Percentiles rank a stretch among this genome's conserved stretches.
Evolutionary conservation across 2,113 vertebrate genomes (phyloP).

Genomic region (Azemiops feae): DNA sequence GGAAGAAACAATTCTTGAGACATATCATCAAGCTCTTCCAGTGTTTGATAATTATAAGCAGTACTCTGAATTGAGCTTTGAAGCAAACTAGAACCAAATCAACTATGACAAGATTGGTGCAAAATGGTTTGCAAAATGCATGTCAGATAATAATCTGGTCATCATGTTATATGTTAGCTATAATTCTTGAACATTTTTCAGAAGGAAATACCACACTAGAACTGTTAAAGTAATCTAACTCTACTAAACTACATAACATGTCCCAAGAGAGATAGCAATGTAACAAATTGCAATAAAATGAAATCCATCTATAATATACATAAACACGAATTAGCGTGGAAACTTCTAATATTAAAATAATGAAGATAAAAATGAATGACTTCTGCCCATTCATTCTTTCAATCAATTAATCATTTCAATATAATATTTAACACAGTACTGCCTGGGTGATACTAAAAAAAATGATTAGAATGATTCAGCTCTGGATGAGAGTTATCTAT

Average conservation of each 20-base stretch:
- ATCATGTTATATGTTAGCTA: neutral
- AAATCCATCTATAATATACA: neutral
- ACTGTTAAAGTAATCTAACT: neutral
- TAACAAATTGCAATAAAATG: neutral
- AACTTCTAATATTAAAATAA: neutral
- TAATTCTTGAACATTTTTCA: neutral
- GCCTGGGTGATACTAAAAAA: neutral
- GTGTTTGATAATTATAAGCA: neutral
- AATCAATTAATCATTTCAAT: neutral
- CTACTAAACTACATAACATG: neutral
- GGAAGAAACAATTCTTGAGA: neutral
- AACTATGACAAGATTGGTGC: neutral
- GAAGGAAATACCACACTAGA: neutral
- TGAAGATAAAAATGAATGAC: neutral
- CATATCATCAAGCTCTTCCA: neutral
- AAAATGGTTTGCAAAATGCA: neutral
- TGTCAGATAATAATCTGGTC: neutral
- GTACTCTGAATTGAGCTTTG: neutral
- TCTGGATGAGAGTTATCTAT: neutral
- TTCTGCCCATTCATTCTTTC: neutral
- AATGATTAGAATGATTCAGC: neutral
- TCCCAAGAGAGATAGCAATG: neutral
- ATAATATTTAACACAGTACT: neutral
- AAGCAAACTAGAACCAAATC: neutral
- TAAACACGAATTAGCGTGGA: neutral